phyloP scores from a whole-genome alignment of 30 jellyfish, hydroid and myxozoan species.

The Aurelia aurita complex sp. Pacific region DNA sequence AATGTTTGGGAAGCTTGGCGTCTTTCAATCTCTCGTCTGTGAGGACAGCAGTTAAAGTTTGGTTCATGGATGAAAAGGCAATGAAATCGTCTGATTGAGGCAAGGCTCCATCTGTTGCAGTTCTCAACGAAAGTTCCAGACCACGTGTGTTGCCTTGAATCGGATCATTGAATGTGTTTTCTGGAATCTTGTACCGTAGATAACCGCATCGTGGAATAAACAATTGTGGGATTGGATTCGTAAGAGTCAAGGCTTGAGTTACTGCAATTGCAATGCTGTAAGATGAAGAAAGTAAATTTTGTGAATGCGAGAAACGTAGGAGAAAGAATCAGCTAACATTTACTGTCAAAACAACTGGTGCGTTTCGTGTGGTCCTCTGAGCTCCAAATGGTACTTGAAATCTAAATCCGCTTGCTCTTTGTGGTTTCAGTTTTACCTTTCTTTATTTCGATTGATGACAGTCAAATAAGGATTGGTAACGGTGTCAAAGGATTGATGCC shows the following conservation, averaged over 20 bases:
- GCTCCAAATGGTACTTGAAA: too few relatives aligned
- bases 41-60: slow-evolving; percentile 39
- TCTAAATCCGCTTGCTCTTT: too few relatives aligned
- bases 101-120: slow-evolving; percentile 39
- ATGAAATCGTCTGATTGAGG: slow-evolving; percentile 23
- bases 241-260: slow-evolving; percentile 6
- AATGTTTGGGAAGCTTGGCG: not conserved
- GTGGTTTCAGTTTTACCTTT: too few relatives aligned
- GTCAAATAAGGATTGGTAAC: too few relatives aligned
- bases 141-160: slow-evolving; percentile 92
- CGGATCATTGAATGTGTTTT: slow-evolving; percentile 74
- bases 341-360: too few relatives aligned
- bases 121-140: slow-evolving; percentile 54
- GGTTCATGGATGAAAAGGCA: slow-evolving; percentile 21
- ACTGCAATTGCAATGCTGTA: not conserved
- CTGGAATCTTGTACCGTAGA: slow-evolving; percentile 74
- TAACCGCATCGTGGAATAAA: slow-evolving; percentile 67
- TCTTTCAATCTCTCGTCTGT: not conserved
- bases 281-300: not conserved
- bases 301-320: not conserved
- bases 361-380: too few relatives aligned
- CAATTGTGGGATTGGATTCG: slow-evolving; percentile 58
- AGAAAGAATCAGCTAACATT: too few relatives aligned
- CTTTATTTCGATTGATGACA: too few relatives aligned
- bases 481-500: too few relatives aligned